Evolutionary conservation across 2,888 invertebrate species (phyloP).

Genomic region (Leptopterna dolabrata): DNA sequence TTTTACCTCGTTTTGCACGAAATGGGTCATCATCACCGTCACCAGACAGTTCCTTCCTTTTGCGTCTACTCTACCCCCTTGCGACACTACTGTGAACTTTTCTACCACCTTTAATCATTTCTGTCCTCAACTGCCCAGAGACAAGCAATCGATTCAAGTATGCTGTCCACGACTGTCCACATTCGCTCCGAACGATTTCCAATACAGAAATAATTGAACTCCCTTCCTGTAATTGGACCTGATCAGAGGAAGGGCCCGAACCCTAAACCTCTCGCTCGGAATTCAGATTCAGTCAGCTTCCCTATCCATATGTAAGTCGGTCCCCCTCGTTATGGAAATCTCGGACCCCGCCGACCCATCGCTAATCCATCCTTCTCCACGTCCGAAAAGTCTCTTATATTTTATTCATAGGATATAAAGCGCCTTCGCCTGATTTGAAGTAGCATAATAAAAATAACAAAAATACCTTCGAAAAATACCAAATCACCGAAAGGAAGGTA

Average conservation of each 20-base stretch:
- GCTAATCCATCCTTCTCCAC: not conserved
- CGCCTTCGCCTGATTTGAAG: not conserved
- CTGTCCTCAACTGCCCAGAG: too few relatives aligned
- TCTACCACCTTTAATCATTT: too few relatives aligned
- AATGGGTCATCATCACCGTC: not conserved
- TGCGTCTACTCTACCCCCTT: not conserved
- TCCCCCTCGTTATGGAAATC: not conserved
- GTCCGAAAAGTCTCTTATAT: not conserved
- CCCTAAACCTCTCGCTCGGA: too few relatives aligned
- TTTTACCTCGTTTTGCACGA: not conserved
- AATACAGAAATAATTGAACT: too few relatives aligned
- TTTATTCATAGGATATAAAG: not conserved
- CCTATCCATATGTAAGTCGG: not conserved
- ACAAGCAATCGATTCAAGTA: too few relatives aligned
- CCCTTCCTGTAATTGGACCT: too few relatives aligned
- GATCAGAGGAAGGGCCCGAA: too few relatives aligned
- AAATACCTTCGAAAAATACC: not conserved
- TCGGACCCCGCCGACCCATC: not conserved
- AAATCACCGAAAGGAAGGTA: not conserved
- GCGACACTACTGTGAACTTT: too few relatives aligned
- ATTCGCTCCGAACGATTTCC: too few relatives aligned
- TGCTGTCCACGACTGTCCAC: too few relatives aligned
- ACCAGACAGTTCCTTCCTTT: not conserved
- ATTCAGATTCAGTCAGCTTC: not conserved
- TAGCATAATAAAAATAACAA: not conserved